phyloP scores from a whole-genome alignment of 1,140 invertebrate genomes.

The Probaryconus sp. region DNA sequence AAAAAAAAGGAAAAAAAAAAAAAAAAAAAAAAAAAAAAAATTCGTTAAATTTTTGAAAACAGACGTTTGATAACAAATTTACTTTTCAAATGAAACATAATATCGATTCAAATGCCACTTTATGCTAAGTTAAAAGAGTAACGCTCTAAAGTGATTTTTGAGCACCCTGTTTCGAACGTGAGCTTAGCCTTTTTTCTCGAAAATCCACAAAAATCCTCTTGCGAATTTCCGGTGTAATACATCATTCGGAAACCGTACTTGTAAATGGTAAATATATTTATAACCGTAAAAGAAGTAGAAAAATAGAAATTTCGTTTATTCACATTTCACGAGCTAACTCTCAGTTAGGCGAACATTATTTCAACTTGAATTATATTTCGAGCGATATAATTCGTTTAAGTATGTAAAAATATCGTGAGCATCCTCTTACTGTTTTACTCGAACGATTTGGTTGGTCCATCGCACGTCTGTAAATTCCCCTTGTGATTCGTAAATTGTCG shows the following conservation, averaged over 20 bases:
- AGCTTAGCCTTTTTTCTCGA: conserved; percentile 11
- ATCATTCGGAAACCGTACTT: conserved; percentile 29
- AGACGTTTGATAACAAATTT: too few relatives aligned
- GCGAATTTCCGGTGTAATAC: conserved; percentile 20
- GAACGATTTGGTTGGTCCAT: conserved; percentile 32
- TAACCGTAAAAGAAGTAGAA: too few relatives aligned
- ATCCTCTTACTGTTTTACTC: conserved; percentile 27
- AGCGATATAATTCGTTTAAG: conserved; percentile 22
- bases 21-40: too few relatives aligned
- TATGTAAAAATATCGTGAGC: conserved; percentile 8
- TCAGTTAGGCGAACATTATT: not conserved
- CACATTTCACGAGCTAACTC: not conserved
- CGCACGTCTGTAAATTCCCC: conserved; percentile 41
- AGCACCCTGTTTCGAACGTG: conserved; percentile 10
- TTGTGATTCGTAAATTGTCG: conserved; percentile 59
- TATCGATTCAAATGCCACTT: conserved; percentile 9
- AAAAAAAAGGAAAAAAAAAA: too few relatives aligned
- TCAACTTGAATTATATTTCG: conserved; percentile 14
- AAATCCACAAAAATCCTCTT: conserved; percentile 28
- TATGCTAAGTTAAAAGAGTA: conserved; percentile 4
- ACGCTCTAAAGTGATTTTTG: conserved; percentile 26
- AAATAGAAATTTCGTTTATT: conserved; percentile 14
- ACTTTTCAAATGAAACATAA: not conserved
- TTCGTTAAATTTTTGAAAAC: too few relatives aligned
- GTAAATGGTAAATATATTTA: too few relatives aligned